Percentiles rank a stretch among this genome's conserved stretches.
phyloP scores from a whole-genome alignment of 2,797 vertebrate genomes.

The Bovichtus diacanthus region DNA sequence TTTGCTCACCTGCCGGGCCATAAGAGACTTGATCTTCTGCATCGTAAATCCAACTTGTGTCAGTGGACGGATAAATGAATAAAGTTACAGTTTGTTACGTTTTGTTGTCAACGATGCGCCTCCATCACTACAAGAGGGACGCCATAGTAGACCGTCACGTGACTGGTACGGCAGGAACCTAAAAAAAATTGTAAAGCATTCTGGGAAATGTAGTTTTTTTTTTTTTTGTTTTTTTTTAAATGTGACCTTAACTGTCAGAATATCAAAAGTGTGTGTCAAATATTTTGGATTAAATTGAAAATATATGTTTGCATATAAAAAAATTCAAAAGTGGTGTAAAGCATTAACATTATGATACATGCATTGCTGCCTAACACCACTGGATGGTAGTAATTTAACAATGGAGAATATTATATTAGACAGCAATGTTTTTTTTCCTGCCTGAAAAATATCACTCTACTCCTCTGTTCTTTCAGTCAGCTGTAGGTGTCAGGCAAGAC shows the following conservation, averaged over 20 bases:
- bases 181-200: slow-evolving; percentile 27
- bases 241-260: not conserved
- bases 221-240: no score
- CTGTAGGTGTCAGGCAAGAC: not conserved
- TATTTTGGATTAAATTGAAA: not conserved
- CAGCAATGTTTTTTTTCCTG: not conserved
- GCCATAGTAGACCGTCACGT: slow-evolving; percentile 91
- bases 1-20: slow-evolving; percentile 94
- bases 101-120: slow-evolving; percentile 66
- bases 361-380: slow-evolving; percentile 49
- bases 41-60: slow-evolving; percentile 73
- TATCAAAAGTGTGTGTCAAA: not conserved
- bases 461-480: not conserved
- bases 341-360: not conserved
- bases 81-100: slow-evolving; percentile 33
- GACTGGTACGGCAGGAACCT: slow-evolving; percentile 48
- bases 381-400: slow-evolving; percentile 68
- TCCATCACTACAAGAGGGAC: slow-evolving; percentile 74
- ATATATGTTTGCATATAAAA: not conserved
- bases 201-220: slow-evolving; percentile 87
- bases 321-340: not conserved
- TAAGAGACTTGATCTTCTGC: slow-evolving; percentile 99
- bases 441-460: not conserved
- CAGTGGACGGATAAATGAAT: not conserved
- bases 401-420: not conserved